Evolutionary conservation across 2,797 vertebrate species (phyloP).

Genomic region (Emys orbicularis): DNA sequence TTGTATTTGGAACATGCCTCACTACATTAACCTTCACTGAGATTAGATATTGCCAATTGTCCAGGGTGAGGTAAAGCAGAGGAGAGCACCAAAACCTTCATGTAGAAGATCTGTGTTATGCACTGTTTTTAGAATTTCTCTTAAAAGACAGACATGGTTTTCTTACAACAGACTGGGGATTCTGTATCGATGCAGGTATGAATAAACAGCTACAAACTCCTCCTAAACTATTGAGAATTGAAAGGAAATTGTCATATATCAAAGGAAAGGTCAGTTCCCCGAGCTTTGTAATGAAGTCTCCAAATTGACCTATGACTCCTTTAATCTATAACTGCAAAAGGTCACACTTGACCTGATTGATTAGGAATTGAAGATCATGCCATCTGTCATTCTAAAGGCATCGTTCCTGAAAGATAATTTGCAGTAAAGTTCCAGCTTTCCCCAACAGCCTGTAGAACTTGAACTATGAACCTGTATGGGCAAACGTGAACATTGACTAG

Average conservation of each 20-base stretch:
- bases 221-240: neutral
- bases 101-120: neutral
- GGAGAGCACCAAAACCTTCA: neutral
- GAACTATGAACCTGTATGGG: neutral
- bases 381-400: neutral
- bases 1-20: neutral
- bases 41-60: neutral
- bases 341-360: neutral
- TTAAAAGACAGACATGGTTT: neutral
- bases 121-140: neutral
- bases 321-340: neutral
- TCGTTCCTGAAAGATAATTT: neutral
- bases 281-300: neutral
- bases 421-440: neutral
- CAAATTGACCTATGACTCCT: neutral
- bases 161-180: neutral
- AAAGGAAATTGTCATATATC: neutral
- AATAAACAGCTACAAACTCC: neutral
- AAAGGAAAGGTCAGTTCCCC: neutral
- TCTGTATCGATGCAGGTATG: neutral
- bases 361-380: neutral
- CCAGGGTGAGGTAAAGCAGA: neutral
- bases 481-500: neutral
- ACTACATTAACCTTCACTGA: slow-evolving; percentile 14
- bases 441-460: neutral